These are phyloP conservation scores for Geodia barretti DNA, from an alignment of 37 sponge, comb jelly and placozoan genomes.

Conservation along the genomic window DNA sequence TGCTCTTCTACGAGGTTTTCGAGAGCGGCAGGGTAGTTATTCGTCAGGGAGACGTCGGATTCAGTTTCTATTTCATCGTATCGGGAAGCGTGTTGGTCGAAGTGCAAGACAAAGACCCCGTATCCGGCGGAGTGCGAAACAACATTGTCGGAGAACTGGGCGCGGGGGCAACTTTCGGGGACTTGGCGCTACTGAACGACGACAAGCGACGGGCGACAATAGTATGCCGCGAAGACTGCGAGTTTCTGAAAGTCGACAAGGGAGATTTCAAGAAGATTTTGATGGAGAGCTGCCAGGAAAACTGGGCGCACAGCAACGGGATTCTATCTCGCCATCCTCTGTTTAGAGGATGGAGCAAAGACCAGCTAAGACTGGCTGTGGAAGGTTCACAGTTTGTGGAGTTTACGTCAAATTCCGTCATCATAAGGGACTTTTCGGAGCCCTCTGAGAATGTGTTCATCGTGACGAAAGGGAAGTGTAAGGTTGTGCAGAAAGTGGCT, in stretches of 20 bases:
- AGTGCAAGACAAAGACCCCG: slow-evolving; percentile 49
- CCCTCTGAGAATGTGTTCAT: slow-evolving; percentile 47
- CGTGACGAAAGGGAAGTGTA: slow-evolving; percentile 57
- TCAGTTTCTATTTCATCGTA: slow-evolving; percentile 82
- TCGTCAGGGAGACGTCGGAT: slow-evolving; percentile 78
- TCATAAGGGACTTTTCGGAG: slow-evolving; percentile 52
- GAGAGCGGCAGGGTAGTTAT: slow-evolving; percentile 71
- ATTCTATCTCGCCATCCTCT: slow-evolving; percentile 41
- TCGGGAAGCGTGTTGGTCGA: slow-evolving; percentile 72
- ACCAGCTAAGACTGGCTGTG: slow-evolving; percentile 22
- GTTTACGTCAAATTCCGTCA: slow-evolving; percentile 53
- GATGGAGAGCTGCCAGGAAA: slow-evolving; percentile 37
- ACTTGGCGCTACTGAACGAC: slow-evolving; percentile 69
- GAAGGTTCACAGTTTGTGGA: slow-evolving; percentile 55
- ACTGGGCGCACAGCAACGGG: slow-evolving; percentile 42
- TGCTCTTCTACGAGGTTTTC: slow-evolving; percentile 65
- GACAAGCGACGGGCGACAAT: slow-evolving; percentile 65
- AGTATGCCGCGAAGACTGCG: slow-evolving; percentile 68
- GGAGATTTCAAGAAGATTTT: slow-evolving; percentile 71
- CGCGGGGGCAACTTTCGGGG: slow-evolving; percentile 84
- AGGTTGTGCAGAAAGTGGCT: slow-evolving; percentile 52
- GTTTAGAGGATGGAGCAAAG: slow-evolving; percentile 31
- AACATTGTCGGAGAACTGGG: slow-evolving; percentile 70
- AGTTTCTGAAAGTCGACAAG: slow-evolving; percentile 75
- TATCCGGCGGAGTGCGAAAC: slow-evolving; percentile 5